phyloP scores from a whole-genome alignment of 2,888 invertebrate genomes.

The Notocelia uddmanniana region DNA sequence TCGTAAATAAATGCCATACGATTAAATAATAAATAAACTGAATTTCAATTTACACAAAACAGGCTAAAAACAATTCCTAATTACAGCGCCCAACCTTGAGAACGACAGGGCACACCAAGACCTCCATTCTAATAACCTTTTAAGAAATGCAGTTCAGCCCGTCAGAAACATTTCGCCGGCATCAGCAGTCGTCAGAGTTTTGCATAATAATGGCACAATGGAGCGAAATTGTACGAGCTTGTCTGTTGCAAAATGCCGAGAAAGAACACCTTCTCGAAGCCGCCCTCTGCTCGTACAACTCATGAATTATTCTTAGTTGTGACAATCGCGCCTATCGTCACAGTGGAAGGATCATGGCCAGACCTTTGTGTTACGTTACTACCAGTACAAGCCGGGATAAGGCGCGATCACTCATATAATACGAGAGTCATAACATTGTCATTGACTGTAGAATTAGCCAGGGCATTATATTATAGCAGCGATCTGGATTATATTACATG shows the following conservation, averaged over 20 bases:
- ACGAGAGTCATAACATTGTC: neutral
- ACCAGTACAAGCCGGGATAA: neutral
- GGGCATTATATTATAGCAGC: neutral
- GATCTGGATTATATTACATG: neutral
- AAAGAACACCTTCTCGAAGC: conserved; percentile 70
- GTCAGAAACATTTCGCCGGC: conserved; percentile 67
- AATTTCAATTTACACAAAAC: conserved; percentile 14
- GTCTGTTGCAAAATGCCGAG: conserved; percentile 74
- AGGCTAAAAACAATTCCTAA: conserved; percentile 52
- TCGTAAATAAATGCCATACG: neutral
- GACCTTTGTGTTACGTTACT: conserved; percentile 7
- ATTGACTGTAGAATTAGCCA: neutral
- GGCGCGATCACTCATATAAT: neutral
- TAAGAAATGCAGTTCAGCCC: conserved; percentile 70
- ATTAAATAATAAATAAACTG: no score
- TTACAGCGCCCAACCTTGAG: conserved; percentile 66
- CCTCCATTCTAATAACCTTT: conserved; percentile 82
- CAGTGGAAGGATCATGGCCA: conserved; percentile 48
- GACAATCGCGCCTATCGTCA: conserved; percentile 59
- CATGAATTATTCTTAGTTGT: conserved; percentile 80
- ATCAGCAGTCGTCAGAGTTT: conserved; percentile 69
- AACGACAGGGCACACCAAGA: conserved; percentile 64
- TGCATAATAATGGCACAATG: conserved; percentile 83
- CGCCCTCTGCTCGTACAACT: conserved; percentile 54
- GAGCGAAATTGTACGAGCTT: conserved; percentile 56